phyloP scores from a whole-genome alignment of 2,797 vertebrate genomes.

The Liparis tanakae region DNA sequence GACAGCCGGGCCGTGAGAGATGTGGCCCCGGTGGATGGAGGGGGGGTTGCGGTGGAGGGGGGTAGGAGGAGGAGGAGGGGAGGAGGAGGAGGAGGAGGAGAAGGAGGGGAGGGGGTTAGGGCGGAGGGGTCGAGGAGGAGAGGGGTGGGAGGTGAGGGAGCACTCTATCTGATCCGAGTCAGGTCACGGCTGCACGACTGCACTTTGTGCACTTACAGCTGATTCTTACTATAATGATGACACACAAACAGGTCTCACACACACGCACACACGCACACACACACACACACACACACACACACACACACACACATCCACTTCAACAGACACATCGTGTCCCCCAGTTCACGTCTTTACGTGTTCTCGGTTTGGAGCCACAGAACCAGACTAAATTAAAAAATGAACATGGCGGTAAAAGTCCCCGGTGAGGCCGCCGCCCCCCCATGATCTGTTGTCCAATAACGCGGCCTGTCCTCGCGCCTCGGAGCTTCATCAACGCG shows the following conservation, averaged over 20 bases:
- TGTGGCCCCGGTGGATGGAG: constrained; percentile 71
- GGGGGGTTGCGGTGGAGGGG: constrained; percentile 35
- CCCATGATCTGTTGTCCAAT: constrained; percentile 55
- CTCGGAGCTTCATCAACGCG: constrained; percentile 65
- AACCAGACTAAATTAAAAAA: not conserved
- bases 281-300: constrained; percentile 8
- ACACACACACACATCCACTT: not conserved
- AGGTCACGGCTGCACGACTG: constrained; percentile 74
- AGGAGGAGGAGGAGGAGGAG: constrained; percentile 39
- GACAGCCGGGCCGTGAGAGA: constrained; percentile 87
- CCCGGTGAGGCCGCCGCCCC: constrained; percentile 17
- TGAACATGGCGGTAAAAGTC: constrained; percentile 13
- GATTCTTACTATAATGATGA: constrained; percentile 64
- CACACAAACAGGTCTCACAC: constrained; percentile 13
- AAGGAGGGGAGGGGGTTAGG: not conserved
- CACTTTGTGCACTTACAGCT: constrained; percentile 67
- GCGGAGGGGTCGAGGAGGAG: constrained; percentile 39
- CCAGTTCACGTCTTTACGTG: constrained; percentile 10
- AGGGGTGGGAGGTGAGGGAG: constrained; percentile 62
- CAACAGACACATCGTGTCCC: constrained; percentile 20
- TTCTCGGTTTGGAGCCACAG: not conserved
- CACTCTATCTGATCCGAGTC: constrained; percentile 81
- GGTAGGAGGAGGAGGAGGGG: constrained; percentile 35
- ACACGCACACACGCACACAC: constrained; percentile 22
- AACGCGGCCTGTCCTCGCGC: constrained; percentile 53